Conservation (phyloP, 2,113 vertebrate genomes). For the Anser cygnoides region DNA sequence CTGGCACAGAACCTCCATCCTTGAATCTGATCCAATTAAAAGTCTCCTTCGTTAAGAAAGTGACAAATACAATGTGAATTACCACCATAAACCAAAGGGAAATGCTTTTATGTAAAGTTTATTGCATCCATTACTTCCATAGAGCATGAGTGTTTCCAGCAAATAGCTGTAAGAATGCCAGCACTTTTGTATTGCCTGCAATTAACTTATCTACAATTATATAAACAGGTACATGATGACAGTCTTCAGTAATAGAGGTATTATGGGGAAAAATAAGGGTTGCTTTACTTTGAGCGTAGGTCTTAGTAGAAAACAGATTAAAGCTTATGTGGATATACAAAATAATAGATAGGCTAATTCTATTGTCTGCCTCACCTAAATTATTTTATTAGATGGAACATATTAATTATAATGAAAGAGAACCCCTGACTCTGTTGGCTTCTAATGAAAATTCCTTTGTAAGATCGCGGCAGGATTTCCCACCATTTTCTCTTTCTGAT, state of each 20-base stretch:
- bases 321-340: conserved; percentile 68
- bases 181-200: conserved; percentile 68
- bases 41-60: not conserved
- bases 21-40: not conserved
- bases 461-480: conserved; percentile 74
- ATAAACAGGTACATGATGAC: conserved; percentile 66
- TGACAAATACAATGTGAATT: not conserved
- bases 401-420: conserved; percentile 79
- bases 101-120: conserved; percentile 24
- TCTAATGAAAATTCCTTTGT: conserved; percentile 83
- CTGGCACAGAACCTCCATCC: not conserved
- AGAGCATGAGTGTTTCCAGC: not conserved
- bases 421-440: conserved; percentile 72
- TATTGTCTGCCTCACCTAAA: conserved; percentile 75
- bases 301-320: conserved; percentile 71
- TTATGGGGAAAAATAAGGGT: conserved; percentile 72
- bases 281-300: conserved; percentile 69
- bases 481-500: conserved; percentile 77
- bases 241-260: conserved; percentile 37
- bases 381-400: conserved; percentile 79
- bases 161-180: conserved; percentile 59
- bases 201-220: conserved; percentile 74
- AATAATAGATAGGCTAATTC: conserved; percentile 71
- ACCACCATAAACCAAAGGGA: not conserved
- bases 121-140: conserved; percentile 22